Base-by-base conservation (phyloP, 2,888 invertebrate genomes). In the Phalangium opilio region DNA sequence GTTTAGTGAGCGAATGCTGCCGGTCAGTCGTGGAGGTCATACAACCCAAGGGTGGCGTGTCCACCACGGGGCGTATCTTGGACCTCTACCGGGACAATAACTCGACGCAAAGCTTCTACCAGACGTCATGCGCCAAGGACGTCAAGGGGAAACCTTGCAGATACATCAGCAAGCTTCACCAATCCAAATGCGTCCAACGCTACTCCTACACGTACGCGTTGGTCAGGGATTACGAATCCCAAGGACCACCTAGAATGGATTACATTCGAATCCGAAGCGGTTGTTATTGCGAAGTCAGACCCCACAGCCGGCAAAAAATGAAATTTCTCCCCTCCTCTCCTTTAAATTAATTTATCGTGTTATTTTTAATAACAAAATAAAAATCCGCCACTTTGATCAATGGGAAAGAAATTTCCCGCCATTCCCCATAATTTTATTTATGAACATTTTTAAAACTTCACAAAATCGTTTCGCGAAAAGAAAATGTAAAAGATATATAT, bases 171-270 rank as follows among this genome's bases (percentile, higher is more conserved):
- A 72, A 75, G 50, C 70, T 79, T 44, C 74, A 49, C 2, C 21
- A 34, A 4, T 82, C 83, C n/a, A 71, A 73, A 59, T 87, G 87
- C 68, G 78, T 81, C 41, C 86, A 87, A 64, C 78, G 79, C 64
- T 83, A 79, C 66, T 80, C 83, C 41, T 85, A 79, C 64, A 78
- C 81, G 3, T 87, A 87, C 68, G 87, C 86, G 47, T 71, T 86
- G 57, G 80, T 85, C 48, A 74, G 79, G 58, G 77, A 78, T 61
- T 70, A 69, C 53, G 70, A 69, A 44, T 58, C 64, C 19, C 62
- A 71, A 65, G 48, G 18, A 3, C 61, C 60, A 10, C 85, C 81
- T 78, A 77, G 79, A 52, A 70, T 86, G 67, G 85, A 85, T 70
- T 83, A 84, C 68, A 82, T 87, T 59, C 72, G 74, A 59, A 77